These are phyloP conservation scores for Drosophila setifemur DNA, from an alignment of 1,140 invertebrate genomes.

Conservation along the genomic window DNA sequence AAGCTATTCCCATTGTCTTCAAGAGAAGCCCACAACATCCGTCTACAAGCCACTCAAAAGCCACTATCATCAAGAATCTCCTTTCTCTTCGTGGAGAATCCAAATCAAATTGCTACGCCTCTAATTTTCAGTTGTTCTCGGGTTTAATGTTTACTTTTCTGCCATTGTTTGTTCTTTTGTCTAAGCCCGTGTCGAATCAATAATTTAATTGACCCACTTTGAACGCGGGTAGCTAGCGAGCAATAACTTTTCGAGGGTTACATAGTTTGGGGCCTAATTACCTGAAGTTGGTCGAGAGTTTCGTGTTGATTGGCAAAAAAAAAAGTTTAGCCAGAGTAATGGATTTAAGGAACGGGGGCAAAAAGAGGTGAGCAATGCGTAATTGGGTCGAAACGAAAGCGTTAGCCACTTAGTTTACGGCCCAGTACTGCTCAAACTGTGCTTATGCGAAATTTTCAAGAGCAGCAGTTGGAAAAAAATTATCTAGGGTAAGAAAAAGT, in stretches of 20 bases:
- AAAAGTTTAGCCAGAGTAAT: constrained; percentile 18
- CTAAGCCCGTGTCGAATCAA: constrained; percentile 27
- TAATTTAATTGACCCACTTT: constrained; percentile 56
- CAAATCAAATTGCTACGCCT: not conserved
- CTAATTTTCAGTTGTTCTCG: no score
- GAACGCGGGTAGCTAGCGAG: constrained; percentile 1
- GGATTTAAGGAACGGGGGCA: not conserved
- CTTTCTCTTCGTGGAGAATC: no score
- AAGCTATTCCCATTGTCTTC: constrained; percentile 24
- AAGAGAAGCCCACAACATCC: constrained; percentile 36
- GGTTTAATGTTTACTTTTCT: not conserved
- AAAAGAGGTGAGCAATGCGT: not conserved
- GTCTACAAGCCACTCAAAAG: constrained; percentile 13
- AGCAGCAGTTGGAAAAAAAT: constrained; percentile 1
- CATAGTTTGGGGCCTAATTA: constrained; percentile 34
- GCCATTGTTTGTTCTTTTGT: not conserved
- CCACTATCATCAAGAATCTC: not conserved
- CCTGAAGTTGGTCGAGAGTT: constrained; percentile 22
- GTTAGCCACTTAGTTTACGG: constrained; percentile 26
- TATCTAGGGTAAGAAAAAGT: not conserved
- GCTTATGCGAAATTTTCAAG: not conserved
- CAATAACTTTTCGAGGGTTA: constrained; percentile 11
- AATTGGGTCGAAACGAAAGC: constrained; percentile 28
- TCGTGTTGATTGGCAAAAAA: constrained; percentile 27
- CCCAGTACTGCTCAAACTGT: constrained; percentile 39